Evolutionary conservation across 2,888 invertebrate genomes (phyloP), one percentile per base, ranked within the genome.

Genomic region (Lithosia quadra): DNA sequence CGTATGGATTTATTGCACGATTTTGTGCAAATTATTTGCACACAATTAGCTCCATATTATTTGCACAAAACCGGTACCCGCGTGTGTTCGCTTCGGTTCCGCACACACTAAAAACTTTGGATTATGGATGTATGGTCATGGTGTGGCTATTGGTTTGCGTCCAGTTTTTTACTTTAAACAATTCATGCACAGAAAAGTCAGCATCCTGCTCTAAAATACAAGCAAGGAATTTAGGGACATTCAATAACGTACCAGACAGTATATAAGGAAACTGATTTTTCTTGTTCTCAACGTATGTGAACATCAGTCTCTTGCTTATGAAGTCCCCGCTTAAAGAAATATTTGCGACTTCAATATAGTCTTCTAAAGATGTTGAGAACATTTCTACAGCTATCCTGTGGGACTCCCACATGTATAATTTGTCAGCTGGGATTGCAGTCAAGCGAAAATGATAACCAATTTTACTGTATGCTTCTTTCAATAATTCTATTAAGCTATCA

Each of bases 231-330:
- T 96, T 96, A 0, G 97, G 97, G n/a, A 97, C 96, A 89, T 97
- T 97, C 21, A 98, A 85, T 57, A 97, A 90, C 28, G 96, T 96
- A 21, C 98, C 98, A 11, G 97, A 96, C 70, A 98, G 92, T 49
- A 98, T 87, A 82, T 96, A 95, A 13, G 97, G 95, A 86, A 97
- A 98, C 59, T 95, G 93, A 49, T 90, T 90, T 56, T 95, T 90
- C 73, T 96, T 96, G 13, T 96, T 92, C 57, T 96, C 95, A 34
- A 94, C 93, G 84, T 96, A 97, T 57, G 95, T 96, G 74, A 98
- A 97, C 82, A 97, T 92, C 59, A 98, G 92, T 69, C 98, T 95
- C 88, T 98, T 97, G 79, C 97, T 97, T 36, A 98, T 95, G 85
- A 96, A 98, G 81, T 97, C 96, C 13, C 96, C 96, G 82, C 96